A percentile compares a stretch with the other conserved stretches of the same genome.
These are phyloP conservation scores for Callyntrura guangdongensis DNA, from an alignment of 2,888 invertebrate genomes.

Conservation along the genomic window DNA sequence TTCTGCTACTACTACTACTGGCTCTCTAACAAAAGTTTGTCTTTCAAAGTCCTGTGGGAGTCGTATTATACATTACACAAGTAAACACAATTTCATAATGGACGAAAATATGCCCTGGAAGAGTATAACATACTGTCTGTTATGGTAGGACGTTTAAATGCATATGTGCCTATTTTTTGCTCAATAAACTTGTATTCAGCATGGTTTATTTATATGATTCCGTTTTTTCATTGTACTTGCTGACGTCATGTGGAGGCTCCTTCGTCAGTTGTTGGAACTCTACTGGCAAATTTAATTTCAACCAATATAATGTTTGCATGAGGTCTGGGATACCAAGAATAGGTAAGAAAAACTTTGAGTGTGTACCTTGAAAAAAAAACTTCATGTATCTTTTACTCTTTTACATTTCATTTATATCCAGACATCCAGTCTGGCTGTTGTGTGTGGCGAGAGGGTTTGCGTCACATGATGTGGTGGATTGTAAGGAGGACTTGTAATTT, in stretches of 20 bases:
- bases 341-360: not conserved
- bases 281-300: slow-evolving; percentile 52
- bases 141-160: too few relatives aligned
- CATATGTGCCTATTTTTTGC: not conserved
- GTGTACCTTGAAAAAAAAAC: not conserved
- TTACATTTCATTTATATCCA: not conserved
- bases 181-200: not conserved
- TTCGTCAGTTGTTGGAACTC: not conserved
- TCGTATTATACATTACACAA: too few relatives aligned
- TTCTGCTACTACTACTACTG: too few relatives aligned
- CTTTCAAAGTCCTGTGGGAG: too few relatives aligned
- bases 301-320: slow-evolving; percentile 61
- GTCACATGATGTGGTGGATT: too few relatives aligned
- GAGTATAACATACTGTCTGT: not conserved
- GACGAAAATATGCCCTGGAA: not conserved
- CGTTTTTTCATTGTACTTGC: not conserved
- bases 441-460: not conserved
- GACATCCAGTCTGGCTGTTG: not conserved
- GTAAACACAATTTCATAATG: not conserved
- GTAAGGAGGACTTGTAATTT: too few relatives aligned
- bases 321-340: slow-evolving; percentile 20
- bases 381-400: slow-evolving; percentile 27
- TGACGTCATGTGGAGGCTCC: slow-evolving; percentile 39
- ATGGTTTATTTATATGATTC: not conserved
- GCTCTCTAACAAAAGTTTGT: too few relatives aligned